Evolutionary conservation across 2,113 vertebrate genomes (phyloP).

Genomic region (Excalfactoria chinensis): DNA sequence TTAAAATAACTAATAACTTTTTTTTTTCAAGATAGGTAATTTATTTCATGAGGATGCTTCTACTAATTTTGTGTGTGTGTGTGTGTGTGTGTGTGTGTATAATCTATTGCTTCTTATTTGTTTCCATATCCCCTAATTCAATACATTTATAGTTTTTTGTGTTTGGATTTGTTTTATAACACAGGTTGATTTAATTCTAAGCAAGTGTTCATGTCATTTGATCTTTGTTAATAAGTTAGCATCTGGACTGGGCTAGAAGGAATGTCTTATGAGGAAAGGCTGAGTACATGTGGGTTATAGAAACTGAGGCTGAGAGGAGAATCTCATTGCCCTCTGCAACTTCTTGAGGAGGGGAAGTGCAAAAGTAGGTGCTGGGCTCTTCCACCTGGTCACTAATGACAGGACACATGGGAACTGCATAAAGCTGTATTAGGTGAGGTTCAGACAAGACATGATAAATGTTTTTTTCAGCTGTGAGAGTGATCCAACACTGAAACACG

Average conservation of each 20-base stretch:
- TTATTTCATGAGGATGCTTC: not conserved
- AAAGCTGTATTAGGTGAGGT: not conserved
- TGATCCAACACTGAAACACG: not conserved
- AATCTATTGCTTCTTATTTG: not conserved
- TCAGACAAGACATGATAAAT: not conserved
- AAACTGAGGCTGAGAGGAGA: not conserved
- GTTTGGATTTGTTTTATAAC: not conserved
- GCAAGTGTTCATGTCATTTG: not conserved
- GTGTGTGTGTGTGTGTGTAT: too few relatives aligned
- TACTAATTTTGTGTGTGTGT: not conserved
- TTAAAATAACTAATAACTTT: not conserved
- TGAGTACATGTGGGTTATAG: not conserved
- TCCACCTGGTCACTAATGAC: not conserved
- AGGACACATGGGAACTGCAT: not conserved
- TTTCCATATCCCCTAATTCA: not conserved
- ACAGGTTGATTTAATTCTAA: not conserved
- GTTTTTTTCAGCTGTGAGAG: not conserved
- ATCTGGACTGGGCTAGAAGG: not conserved
- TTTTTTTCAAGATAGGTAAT: not conserved
- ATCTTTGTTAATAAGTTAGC: not conserved
- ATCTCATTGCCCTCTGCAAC: not conserved
- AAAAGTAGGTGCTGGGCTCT: not conserved
- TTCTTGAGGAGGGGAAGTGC: not conserved
- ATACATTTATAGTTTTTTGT: not conserved
- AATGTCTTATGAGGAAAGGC: not conserved